These are phyloP conservation scores for Tachypleus tridentatus DNA, from an alignment of 1,140 invertebrate genomes.

Conservation along the genomic window DNA sequence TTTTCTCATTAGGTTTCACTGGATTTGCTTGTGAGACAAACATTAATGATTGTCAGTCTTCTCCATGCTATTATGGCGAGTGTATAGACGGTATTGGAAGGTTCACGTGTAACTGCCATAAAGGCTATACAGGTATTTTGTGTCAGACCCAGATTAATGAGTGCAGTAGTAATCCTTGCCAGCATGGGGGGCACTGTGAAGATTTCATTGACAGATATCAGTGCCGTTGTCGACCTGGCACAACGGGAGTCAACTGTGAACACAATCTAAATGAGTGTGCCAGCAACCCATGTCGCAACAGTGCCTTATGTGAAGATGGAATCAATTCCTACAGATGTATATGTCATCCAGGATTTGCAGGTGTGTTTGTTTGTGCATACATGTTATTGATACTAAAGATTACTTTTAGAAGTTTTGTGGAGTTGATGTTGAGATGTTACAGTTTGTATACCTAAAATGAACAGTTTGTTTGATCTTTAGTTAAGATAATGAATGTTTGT, in stretches of 20 bases:
- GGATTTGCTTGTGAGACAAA: slow-evolving; percentile 66
- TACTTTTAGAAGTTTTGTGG: too few relatives aligned
- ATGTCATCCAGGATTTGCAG: slow-evolving; percentile 70
- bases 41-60: slow-evolving; percentile 69
- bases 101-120: slow-evolving; percentile 74
- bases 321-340: slow-evolving; percentile 92
- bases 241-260: slow-evolving; percentile 60
- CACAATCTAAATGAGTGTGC: slow-evolving; percentile 74
- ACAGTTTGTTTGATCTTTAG: too few relatives aligned
- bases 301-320: slow-evolving; percentile 77
- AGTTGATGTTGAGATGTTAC: too few relatives aligned
- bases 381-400: too few relatives aligned
- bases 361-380: slow-evolving; percentile 30
- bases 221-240: slow-evolving; percentile 65
- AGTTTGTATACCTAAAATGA: too few relatives aligned
- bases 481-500: too few relatives aligned
- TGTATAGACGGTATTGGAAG: slow-evolving; percentile 55
- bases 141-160: slow-evolving; percentile 88
- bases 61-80: slow-evolving; percentile 74
- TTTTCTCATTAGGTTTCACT: slow-evolving; percentile 65
- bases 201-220: slow-evolving; percentile 49
- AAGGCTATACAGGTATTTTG: slow-evolving; percentile 72
- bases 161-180: slow-evolving; percentile 50
- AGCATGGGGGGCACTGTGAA: slow-evolving; percentile 50
- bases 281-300: slow-evolving; percentile 69